phyloP scores from a whole-genome alignment of 2,888 invertebrate genomes.

The Eubasilissa splendida region DNA sequence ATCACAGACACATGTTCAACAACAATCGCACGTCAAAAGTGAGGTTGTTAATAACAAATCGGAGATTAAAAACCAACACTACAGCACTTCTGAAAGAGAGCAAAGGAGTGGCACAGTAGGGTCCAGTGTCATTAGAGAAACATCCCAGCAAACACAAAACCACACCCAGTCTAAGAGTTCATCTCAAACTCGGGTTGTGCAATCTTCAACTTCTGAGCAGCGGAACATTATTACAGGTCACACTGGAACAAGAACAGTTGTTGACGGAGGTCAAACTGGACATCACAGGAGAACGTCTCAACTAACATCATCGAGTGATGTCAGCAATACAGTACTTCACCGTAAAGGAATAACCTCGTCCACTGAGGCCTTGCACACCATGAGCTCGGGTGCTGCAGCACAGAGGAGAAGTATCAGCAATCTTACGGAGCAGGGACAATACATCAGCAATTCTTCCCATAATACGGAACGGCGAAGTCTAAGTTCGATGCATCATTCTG shows the following conservation, averaged over 20 bases:
- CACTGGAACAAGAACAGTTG: constrained; percentile 60
- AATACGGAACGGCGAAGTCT: constrained; percentile 83
- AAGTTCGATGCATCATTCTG: constrained; percentile 84
- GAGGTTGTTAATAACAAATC: constrained; percentile 59
- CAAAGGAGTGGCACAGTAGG: constrained; percentile 37
- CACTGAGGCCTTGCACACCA: constrained; percentile 82
- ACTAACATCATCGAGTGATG: constrained; percentile 81
- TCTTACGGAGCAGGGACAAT: constrained; percentile 81
- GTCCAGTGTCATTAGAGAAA: constrained; percentile 62
- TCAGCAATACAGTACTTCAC: constrained; percentile 84
- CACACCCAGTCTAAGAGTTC: constrained; percentile 65
- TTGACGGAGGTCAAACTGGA: constrained; percentile 39
- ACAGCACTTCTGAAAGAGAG: constrained; percentile 58
- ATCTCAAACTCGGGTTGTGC: constrained; percentile 64
- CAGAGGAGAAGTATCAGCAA: constrained; percentile 87
- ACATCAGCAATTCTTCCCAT: constrained; percentile 77
- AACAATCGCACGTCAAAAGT: constrained; percentile 58
- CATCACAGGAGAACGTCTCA: constrained; percentile 84
- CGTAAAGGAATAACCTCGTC: constrained; percentile 80
- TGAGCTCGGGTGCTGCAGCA: constrained; percentile 82
- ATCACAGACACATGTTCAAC: constrained; percentile 62
- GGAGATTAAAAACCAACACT: constrained; percentile 56
- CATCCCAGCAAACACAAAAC: constrained; percentile 63
- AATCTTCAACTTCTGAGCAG: constrained; percentile 52
- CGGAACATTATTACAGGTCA: constrained; percentile 61